Evolutionary conservation across 2,888 invertebrate species (phyloP).

Genomic region (Agonopterix heracliana): DNA sequence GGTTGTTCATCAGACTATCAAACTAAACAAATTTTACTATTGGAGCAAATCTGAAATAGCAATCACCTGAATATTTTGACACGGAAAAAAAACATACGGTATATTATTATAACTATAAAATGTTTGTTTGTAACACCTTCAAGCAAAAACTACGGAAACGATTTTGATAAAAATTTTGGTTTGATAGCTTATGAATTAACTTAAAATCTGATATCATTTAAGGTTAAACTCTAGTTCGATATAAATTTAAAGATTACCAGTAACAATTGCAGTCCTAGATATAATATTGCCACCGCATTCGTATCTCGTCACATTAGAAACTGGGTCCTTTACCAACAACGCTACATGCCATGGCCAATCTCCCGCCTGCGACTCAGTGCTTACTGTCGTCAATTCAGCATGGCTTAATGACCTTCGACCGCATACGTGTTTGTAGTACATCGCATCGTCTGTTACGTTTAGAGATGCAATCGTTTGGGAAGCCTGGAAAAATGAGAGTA

Average conservation of each 20-base stretch:
- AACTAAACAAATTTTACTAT: no score
- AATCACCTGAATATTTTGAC: no score
- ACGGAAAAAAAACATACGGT: no score
- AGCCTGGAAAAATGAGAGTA: slow-evolving; percentile 25
- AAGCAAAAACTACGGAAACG: no score
- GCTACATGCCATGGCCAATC: slow-evolving; percentile 72
- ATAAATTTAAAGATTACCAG: slow-evolving; percentile 33
- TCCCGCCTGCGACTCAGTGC: slow-evolving; percentile 48
- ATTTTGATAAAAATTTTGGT: no score
- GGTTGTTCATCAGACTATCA: no score
- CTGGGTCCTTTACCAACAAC: slow-evolving; percentile 31
- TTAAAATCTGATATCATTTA: no score
- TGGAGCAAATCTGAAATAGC: no score
- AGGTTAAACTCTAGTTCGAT: no score
- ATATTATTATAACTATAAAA: no score
- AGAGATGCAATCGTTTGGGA: slow-evolving; percentile 35
- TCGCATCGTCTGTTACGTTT: slow-evolving; percentile 28
- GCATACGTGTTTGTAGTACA: slow-evolving; percentile 40
- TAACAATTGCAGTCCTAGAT: slow-evolving; percentile 57
- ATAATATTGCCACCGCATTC: slow-evolving; percentile 61
- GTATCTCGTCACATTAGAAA: slow-evolving; percentile 28
- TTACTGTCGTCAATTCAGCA: slow-evolving; percentile 47
- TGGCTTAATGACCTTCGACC: slow-evolving; percentile 50
- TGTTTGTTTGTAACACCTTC: no score
- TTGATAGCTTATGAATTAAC: no score